Evolutionary conservation across 2,113 vertebrate species (phyloP), one percentile per base, ranked within the genome.

Genomic region (Zapus hudsonius): DNA sequence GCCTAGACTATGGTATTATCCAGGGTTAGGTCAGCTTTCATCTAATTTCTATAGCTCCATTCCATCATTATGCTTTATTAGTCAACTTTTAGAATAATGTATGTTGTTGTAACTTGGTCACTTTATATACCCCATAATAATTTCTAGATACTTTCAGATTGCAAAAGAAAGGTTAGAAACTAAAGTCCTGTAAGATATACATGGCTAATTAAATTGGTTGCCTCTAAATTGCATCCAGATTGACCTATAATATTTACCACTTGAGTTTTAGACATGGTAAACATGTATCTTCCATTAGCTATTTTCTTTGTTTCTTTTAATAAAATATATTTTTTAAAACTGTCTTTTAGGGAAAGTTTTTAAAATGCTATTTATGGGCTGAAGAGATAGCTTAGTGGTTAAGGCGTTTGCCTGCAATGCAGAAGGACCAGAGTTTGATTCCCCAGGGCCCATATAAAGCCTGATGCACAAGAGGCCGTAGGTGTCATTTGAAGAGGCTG

Each of bases 301-400:
- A 7, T 12, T 73, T 67, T 63, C 38, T 87, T 73, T 82, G 61
- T 8, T 73, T n/a, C 1, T 82, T 20, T 11, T 75, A 52, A 15
- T 82, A 23, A 95, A 89, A 74, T 33, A 29, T 84, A 86, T 52
- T 67, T 86, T 92, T 75, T 84, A 79, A 29, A 83, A 15, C 10
- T 72, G 84, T 55, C 42, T 73, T 31, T n/a, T 73, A 90, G 38
- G 38, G 61, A 87, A 87, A 40, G 25, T 23, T 86, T 90, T 90
- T 55, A 90, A 76, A 80, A 57, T 80, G 3, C 72, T 76, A 23
- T 81, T 64, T 78, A 63, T 52, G 55, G 66, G 87, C n/a, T n/a
- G n/a, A n/a, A n/a, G n/a, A n/a, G n/a, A n/a, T n/a, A n/a, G n/a
- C n/a, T n/a, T n/a, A n/a, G n/a, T n/a, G n/a, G n/a, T n/a, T n/a